Base-by-base conservation (phyloP, 2,888 invertebrate species). In the Matsumyia berberina region DNA sequence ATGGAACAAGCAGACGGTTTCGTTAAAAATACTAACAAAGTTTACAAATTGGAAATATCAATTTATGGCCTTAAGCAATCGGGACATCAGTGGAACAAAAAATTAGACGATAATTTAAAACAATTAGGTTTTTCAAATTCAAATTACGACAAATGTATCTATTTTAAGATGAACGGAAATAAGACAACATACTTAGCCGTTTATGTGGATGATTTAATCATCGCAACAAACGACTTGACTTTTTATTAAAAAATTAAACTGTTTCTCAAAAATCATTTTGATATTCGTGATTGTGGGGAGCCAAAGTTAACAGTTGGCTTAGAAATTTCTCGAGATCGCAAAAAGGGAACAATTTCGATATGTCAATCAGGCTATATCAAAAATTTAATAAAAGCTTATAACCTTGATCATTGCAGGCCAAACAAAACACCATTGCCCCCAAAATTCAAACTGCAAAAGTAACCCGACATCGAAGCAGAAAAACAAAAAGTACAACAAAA, bases 11-110 rank as follows among this genome's bases (percentile, higher is more conserved):
- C 62, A 0, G 33, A 44, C 35, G 35, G 49, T 2, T 55, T 74
- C 19, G 12, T 42, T 15, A 4, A 51, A 5, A 17, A 49, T 29
- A 5, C 46, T 1, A 44, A 37, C 2, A 24, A 24, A 24, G 24
- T 24, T 24, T 24, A 4, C 24, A 64, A 49, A n/a, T n/a, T 64
- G 0, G 4, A 24, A 15, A 67, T 55, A 15, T n/a, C 35, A 5
- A 51, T 80, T 15, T 73, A 80, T 35, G 58, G 58, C 1, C n/a
- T 64, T 3, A 73, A 72, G 11, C 58, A 73, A n/a, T 58, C 42
- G 3, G 70, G 49, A 2, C 15, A 46, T 7, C 37, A 72, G 5
- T 69, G 62, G 46, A 69, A 77, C 19, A 1, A 19, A 19, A 51
- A 58, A 7, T 12, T 58, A 12, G 70, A 58, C 15, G 11, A 4